Conservation (phyloP, 2,113 vertebrate genomes). For the Tetraodon nigroviridis region DNA sequence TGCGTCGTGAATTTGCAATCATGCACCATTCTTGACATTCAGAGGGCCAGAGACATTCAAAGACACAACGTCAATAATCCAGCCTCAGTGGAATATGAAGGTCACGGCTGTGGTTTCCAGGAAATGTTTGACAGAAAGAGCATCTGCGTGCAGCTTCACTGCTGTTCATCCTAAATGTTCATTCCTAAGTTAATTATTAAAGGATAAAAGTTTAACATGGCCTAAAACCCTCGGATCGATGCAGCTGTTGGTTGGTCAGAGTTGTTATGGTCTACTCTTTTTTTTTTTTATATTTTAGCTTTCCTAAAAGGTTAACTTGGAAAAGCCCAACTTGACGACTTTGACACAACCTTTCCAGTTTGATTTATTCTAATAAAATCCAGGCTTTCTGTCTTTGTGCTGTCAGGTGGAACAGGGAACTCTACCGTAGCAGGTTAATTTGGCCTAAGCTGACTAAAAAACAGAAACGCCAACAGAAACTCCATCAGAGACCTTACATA, state of each 20-base stretch:
- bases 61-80: constrained; percentile 45
- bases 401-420: background rate
- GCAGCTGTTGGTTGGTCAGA: too few species aligned
- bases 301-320: too few species aligned
- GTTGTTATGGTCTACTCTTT: too few species aligned
- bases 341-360: background rate
- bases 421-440: background rate
- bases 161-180: too few species aligned
- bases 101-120: constrained; percentile 32
- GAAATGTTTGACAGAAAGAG: constrained; percentile 35
- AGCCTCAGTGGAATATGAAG: constrained; percentile 24
- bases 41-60: constrained; percentile 23
- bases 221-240: too few species aligned
- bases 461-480: background rate
- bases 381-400: background rate
- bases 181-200: too few species aligned
- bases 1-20: constrained; percentile 22
- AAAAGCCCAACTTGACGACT: too few species aligned
- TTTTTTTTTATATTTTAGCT: too few species aligned
- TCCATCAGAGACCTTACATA: background rate
- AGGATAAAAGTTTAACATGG: too few species aligned
- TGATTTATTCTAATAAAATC: background rate
- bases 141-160: background rate
- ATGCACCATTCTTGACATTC: constrained; percentile 57
- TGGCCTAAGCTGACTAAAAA: background rate